Evolutionary conservation across 2,888 invertebrate species (phyloP).

Genomic region (Drosophila acutilabella): DNA sequence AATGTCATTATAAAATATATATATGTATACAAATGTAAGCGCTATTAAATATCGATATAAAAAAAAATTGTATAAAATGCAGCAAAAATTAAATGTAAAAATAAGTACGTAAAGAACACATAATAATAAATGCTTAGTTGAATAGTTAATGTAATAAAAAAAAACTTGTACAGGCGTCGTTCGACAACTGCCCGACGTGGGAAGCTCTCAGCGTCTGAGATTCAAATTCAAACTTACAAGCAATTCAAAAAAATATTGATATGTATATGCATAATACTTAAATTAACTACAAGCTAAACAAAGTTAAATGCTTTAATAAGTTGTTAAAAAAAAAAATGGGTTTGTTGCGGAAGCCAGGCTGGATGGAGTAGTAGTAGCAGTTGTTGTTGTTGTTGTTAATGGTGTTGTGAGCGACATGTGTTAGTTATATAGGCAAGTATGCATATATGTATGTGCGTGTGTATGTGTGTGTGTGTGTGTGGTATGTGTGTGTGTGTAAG

Average conservation of each 20-base stretch:
- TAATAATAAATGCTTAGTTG: slow-evolving; percentile 27
- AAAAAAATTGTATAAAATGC: slow-evolving; percentile 55
- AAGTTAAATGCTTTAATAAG: slow-evolving; percentile 24
- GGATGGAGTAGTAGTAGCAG: slow-evolving; percentile 45
- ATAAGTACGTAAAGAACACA: slow-evolving; percentile 8
- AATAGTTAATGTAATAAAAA: slow-evolving; percentile 30
- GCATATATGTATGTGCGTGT: slow-evolving; percentile 50
- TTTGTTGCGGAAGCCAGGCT: slow-evolving; percentile 48
- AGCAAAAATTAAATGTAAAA: slow-evolving; percentile 18
- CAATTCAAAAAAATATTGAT: neutral
- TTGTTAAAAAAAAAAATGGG: slow-evolving; percentile 10
- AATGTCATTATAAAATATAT: slow-evolving; percentile 55
- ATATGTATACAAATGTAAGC: slow-evolving; percentile 32
- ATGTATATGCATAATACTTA: too few relatives aligned
- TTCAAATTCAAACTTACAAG: slow-evolving; percentile 47
- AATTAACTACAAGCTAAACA: slow-evolving; percentile 11
- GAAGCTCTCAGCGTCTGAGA: slow-evolving; percentile 73
- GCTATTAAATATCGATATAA: slow-evolving; percentile 27
- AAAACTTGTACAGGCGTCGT: slow-evolving; percentile 56
- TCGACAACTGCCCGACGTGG: slow-evolving; percentile 67
- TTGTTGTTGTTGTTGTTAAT: slow-evolving; percentile 28
- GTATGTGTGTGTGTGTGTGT: slow-evolving; percentile 21
- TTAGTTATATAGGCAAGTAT: slow-evolving; percentile 53
- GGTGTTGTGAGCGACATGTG: slow-evolving; percentile 43
- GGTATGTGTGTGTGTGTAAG: slow-evolving; percentile 17